These are phyloP conservation scores for Takifugu bimaculatus DNA, from an alignment of 2,113 vertebrate genomes.

Conservation along the genomic window DNA sequence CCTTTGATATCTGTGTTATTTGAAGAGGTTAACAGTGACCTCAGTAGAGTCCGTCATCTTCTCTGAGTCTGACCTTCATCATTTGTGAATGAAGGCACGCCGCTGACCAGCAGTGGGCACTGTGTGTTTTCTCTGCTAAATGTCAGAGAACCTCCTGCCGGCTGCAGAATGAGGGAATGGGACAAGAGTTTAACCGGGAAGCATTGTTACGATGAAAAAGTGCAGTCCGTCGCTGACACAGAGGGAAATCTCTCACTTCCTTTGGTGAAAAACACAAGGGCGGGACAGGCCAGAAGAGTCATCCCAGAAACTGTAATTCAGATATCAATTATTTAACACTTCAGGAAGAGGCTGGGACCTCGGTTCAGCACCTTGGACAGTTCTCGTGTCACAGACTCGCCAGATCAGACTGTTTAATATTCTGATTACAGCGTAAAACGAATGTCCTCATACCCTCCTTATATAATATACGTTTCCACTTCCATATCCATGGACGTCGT, in stretches of 20 bases:
- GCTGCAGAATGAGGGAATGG: constrained; percentile 43
- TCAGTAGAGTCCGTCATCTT: constrained; percentile 12
- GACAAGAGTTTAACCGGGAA: constrained; percentile 4
- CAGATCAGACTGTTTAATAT: constrained; percentile 13
- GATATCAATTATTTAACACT: constrained; percentile 28
- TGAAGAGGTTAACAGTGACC: not conserved
- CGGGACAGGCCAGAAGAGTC: not conserved
- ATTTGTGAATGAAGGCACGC: constrained; percentile 39
- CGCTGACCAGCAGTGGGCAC: constrained; percentile 68
- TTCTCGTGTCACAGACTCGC: too few relatives aligned
- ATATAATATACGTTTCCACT: not conserved
- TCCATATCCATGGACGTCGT: not conserved
- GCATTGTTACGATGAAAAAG: not conserved
- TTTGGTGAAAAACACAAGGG: not conserved
- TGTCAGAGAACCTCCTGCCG: constrained; percentile 29
- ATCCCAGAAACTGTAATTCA: constrained; percentile 15
- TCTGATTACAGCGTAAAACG: not conserved
- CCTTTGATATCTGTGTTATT: not conserved
- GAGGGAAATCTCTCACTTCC: not conserved
- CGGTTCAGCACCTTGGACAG: constrained; percentile 67
- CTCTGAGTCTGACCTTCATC: constrained; percentile 66
- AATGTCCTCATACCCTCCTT: not conserved
- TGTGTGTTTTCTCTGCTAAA: constrained; percentile 49
- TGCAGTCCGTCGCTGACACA: constrained; percentile 17
- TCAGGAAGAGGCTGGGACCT: constrained; percentile 4